A percentile compares a stretch with the other conserved stretches of the same genome.
phyloP scores from a whole-genome alignment of 2,888 invertebrate genomes.

The Odontocerum albicorne region DNA sequence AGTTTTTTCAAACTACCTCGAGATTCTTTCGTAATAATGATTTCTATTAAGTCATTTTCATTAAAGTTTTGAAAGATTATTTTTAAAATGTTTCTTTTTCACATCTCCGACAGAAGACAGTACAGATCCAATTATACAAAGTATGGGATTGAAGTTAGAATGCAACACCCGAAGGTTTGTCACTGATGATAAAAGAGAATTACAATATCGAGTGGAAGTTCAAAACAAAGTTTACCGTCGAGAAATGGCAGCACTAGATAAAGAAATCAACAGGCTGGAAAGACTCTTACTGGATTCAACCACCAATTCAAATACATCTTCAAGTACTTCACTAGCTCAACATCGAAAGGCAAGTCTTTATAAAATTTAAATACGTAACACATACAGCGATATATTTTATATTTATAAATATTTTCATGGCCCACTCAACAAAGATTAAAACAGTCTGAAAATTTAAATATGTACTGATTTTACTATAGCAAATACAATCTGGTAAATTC shows the following conservation, averaged over 20 bases:
- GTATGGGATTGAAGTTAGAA: conserved; percentile 85
- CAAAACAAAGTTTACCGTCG: conserved; percentile 87
- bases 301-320: conserved; percentile 52
- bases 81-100: too few species aligned
- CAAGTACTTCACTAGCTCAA: conserved; percentile 58
- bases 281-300: conserved; percentile 64
- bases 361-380: too few species aligned
- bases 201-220: conserved; percentile 85
- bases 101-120: conserved; percentile 64
- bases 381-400: too few species aligned
- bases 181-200: conserved; percentile 79
- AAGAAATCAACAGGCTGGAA: conserved; percentile 76
- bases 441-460: too few species aligned
- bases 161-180: conserved; percentile 85
- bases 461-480: too few species aligned
- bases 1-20: too few species aligned
- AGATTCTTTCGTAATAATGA: too few species aligned
- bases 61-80: too few species aligned
- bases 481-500: too few species aligned
- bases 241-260: conserved; percentile 77
- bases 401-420: too few species aligned
- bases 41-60: too few species aligned
- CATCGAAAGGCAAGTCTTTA: conserved; percentile 41
- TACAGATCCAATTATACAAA: conserved; percentile 82
- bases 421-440: too few species aligned